A percentile compares a stretch with the other conserved stretches of the same genome.
phyloP scores from a whole-genome alignment of 2,113 vertebrate species.

The Callaeas wilsoni region DNA sequence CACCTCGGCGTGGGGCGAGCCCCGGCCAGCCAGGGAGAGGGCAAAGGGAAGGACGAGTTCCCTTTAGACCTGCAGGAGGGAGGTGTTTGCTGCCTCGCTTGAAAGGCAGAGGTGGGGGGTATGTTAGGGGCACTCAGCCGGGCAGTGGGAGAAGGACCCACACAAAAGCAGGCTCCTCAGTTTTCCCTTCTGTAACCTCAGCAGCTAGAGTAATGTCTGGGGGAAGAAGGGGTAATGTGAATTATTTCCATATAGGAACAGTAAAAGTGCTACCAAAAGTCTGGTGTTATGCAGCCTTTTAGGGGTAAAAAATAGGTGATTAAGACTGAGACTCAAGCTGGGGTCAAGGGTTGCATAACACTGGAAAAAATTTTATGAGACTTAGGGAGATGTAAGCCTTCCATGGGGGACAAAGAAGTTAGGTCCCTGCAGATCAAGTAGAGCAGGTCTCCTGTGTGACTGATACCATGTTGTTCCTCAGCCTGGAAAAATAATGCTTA shows the following conservation, averaged over 20 bases:
- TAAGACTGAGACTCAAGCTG: background rate
- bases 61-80: background rate
- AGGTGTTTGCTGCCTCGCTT: background rate
- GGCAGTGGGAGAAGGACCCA: background rate
- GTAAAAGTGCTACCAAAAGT: background rate
- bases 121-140: background rate
- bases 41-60: background rate
- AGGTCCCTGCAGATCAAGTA: background rate
- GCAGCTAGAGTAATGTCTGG: background rate
- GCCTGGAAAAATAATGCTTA: background rate
- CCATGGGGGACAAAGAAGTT: background rate
- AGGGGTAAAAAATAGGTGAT: background rate
- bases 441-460: background rate
- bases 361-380: background rate
- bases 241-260: background rate
- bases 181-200: background rate
- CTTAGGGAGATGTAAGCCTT: background rate
- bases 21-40: background rate
- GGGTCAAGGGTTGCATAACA: background rate
- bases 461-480: background rate
- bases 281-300: background rate
- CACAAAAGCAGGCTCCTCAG: background rate
- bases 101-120: background rate
- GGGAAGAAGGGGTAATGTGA: background rate
- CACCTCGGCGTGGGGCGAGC: rapidly evolving